These are phyloP conservation scores for Aleiodes testaceus DNA, from an alignment of 2,888 invertebrate species.

Conservation along the genomic window DNA sequence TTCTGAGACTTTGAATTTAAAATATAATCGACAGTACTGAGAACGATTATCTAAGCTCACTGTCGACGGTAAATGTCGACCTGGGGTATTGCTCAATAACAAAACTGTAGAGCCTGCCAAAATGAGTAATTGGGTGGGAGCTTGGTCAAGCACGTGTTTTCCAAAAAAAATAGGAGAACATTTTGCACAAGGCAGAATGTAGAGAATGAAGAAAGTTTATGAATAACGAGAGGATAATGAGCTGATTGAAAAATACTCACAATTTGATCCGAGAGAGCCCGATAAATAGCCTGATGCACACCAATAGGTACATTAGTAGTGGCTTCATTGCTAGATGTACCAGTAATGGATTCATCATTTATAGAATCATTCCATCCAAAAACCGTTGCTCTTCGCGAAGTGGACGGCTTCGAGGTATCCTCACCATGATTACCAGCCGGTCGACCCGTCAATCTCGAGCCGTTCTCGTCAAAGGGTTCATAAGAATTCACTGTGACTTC, in stretches of 20 bases:
- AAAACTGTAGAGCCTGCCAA: slow-evolving; percentile 19
- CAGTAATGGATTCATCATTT: slow-evolving; percentile 47
- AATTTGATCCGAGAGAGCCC: slow-evolving; percentile 62
- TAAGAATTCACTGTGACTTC: background rate
- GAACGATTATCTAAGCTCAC: slow-evolving; percentile 20
- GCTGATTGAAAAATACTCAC: slow-evolving; percentile 59
- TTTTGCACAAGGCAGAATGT: background rate
- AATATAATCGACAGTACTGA: slow-evolving; percentile 14
- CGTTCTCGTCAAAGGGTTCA: slow-evolving; percentile 11
- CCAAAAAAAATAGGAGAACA: background rate
- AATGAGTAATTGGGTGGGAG: slow-evolving; percentile 30
- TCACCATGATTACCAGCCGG: slow-evolving; percentile 62
- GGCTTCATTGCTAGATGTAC: slow-evolving; percentile 43
- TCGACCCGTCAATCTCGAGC: slow-evolving; percentile 63
- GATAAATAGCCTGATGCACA: slow-evolving; percentile 58
- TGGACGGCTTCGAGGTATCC: slow-evolving; percentile 63
- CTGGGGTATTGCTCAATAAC: slow-evolving; percentile 34
- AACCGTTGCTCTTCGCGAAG: slow-evolving; percentile 60
- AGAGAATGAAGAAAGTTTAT: background rate
- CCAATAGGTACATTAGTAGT: slow-evolving; percentile 45
- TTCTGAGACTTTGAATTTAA: background rate
- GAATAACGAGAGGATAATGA: background rate
- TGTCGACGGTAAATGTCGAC: slow-evolving; percentile 28
- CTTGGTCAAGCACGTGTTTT: background rate
- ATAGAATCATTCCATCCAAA: slow-evolving; percentile 50